Percentiles rank a stretch among this genome's conserved stretches.
These are phyloP conservation scores for Channa striata DNA, from an alignment of 2,797 vertebrate species.

Conservation along the genomic window DNA sequence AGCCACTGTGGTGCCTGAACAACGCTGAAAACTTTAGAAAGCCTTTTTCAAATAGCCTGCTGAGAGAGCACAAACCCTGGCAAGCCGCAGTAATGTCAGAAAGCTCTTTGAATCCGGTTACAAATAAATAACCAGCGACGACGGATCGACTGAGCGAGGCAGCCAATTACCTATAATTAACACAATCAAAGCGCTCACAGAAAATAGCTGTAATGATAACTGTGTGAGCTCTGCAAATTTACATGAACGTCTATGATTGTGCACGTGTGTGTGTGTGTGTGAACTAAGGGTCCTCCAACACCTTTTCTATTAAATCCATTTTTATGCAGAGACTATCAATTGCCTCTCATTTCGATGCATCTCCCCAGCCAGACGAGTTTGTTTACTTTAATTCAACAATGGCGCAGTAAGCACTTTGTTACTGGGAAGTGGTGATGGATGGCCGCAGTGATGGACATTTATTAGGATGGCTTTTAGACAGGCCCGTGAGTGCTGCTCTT, in stretches of 20 bases:
- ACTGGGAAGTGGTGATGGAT: conserved; percentile 73
- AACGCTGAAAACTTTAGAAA: conserved; percentile 65
- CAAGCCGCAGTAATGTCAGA: conserved; percentile 59
- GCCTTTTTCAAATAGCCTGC: conserved; percentile 64
- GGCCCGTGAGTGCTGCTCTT: conserved; percentile 75
- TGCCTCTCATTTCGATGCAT: conserved; percentile 66
- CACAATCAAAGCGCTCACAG: conserved; percentile 75
- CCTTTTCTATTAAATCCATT: conserved; percentile 52
- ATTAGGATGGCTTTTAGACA: conserved; percentile 79
- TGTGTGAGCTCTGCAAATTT: conserved; percentile 58
- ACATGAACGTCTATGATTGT: conserved; percentile 59
- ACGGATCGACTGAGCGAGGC: conserved; percentile 63
- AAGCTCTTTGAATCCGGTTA: conserved; percentile 65
- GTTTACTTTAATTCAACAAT: conserved; percentile 78
- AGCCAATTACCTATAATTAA: conserved; percentile 80
- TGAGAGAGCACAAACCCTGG: conserved; percentile 66
- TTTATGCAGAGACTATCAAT: conserved; percentile 47
- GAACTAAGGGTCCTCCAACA: conserved; percentile 23
- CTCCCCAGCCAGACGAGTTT: conserved; percentile 57
- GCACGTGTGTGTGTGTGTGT: conserved; percentile 33
- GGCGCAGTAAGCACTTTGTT: conserved; percentile 73
- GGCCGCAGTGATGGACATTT: conserved; percentile 74
- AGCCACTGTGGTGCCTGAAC: conserved; percentile 66
- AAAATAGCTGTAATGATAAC: conserved; percentile 73
- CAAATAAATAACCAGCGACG: conserved; percentile 77